phyloP scores from a whole-genome alignment of 2,113 vertebrate species.

The Ascaphus truei region DNA sequence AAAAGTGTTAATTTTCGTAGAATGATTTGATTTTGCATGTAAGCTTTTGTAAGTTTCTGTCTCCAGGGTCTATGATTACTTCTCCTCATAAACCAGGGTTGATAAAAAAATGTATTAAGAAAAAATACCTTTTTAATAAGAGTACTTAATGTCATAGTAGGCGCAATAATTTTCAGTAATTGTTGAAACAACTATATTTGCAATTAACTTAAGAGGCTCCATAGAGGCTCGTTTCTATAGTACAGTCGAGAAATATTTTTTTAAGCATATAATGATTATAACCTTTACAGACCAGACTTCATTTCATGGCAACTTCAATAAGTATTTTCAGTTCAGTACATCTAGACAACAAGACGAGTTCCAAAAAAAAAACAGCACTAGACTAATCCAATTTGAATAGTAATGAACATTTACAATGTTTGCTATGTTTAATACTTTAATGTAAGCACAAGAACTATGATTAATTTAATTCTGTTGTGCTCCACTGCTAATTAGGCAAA shows the following conservation, averaged over 20 bases:
- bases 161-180: conserved; percentile 16
- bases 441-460: neutral
- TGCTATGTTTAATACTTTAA: conserved; percentile 8
- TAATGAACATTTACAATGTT: conserved; percentile 6
- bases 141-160: conserved; percentile 24
- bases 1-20: conserved; percentile 25
- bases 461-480: neutral
- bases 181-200: conserved; percentile 22
- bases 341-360: neutral
- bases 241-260: conserved; percentile 5
- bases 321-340: neutral
- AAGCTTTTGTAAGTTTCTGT: neutral
- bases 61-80: conserved; percentile 7
- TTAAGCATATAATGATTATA: conserved; percentile 22
- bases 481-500: conserved; percentile 9
- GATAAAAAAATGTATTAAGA: conserved; percentile 21
- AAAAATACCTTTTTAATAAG: conserved; percentile 27
- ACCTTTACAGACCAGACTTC: conserved; percentile 8
- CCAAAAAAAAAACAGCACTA: neutral
- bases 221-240: neutral
- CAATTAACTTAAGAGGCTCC: conserved; percentile 28
- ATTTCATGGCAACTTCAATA: neutral
- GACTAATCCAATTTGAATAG: conserved; percentile 20
- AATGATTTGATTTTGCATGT: neutral
- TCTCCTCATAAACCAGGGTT: conserved; percentile 8